These are phyloP conservation scores for Ochotona princeps DNA, from an alignment of 2,113 vertebrate genomes.

Conservation along the genomic window DNA sequence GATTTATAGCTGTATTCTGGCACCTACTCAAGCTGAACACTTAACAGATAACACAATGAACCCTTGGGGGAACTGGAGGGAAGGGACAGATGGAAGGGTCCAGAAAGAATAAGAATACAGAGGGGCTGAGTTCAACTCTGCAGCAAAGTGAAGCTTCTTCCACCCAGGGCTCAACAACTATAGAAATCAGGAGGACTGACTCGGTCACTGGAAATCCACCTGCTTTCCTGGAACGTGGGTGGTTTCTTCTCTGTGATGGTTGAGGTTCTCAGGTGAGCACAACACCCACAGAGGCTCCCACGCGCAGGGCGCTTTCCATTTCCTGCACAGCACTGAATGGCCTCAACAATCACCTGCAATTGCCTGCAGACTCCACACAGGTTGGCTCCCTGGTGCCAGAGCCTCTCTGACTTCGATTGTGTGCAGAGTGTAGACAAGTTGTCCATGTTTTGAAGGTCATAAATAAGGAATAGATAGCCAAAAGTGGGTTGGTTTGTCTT, in stretches of 20 bases:
- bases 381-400: background rate
- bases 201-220: background rate
- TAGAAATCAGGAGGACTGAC: background rate
- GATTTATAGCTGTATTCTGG: background rate
- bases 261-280: background rate
- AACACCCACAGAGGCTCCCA: background rate
- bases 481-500: background rate
- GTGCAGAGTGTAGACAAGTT: background rate
- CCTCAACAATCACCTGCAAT: background rate
- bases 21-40: background rate
- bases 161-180: background rate
- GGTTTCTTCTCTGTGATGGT: background rate
- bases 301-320: background rate
- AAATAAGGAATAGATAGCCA: background rate
- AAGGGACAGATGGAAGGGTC: background rate
- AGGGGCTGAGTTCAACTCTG: background rate
- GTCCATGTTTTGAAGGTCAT: background rate
- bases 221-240: background rate
- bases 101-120: background rate
- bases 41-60: background rate
- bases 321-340: background rate
- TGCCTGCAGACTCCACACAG: background rate
- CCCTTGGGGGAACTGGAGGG: background rate
- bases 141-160: background rate
- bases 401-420: constrained; percentile 7